phyloP scores from a whole-genome alignment of 2,888 invertebrate species.

The Drosophila antonietae region DNA sequence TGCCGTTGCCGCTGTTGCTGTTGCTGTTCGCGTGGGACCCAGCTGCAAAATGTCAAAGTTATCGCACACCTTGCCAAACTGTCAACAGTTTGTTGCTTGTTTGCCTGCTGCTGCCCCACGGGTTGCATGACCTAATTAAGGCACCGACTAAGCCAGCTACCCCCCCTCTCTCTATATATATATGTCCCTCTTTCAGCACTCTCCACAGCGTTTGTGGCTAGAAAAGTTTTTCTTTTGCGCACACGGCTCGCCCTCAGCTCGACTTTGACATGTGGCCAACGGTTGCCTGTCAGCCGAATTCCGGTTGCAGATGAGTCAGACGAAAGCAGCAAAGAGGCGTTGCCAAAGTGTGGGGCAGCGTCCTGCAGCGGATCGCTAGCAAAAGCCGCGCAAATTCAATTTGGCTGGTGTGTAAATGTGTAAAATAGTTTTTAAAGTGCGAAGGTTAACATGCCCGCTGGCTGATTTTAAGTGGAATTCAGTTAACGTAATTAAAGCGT shows the following conservation, averaged over 20 bases:
- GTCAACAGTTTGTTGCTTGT: slow-evolving; percentile 50
- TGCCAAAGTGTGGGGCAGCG: neutral
- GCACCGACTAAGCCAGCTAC: slow-evolving; percentile 18
- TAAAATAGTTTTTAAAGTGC: slow-evolving; percentile 53
- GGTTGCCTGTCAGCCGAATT: slow-evolving; percentile 65
- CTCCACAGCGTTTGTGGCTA: slow-evolving; percentile 43
- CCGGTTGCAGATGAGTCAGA: slow-evolving; percentile 78
- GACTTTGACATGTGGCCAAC: slow-evolving; percentile 78
- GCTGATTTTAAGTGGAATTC: slow-evolving; percentile 37
- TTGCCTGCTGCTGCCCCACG: slow-evolving; percentile 39
- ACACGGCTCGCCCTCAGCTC: slow-evolving; percentile 41
- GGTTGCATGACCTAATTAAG: slow-evolving; percentile 74
- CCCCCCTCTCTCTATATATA: neutral
- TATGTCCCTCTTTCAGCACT: slow-evolving; percentile 4
- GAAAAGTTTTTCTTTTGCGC: slow-evolving; percentile 68
- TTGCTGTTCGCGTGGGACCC: slow-evolving; percentile 51
- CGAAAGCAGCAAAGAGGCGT: neutral
- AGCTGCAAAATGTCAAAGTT: slow-evolving; percentile 61
- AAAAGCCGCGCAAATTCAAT: slow-evolving; percentile 66
- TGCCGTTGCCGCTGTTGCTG: slow-evolving; percentile 24
- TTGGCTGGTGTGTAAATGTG: slow-evolving; percentile 57
- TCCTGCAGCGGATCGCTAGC: slow-evolving; percentile 5
- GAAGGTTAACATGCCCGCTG: slow-evolving; percentile 44
- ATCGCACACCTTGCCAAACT: slow-evolving; percentile 64
- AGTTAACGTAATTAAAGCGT: slow-evolving; percentile 37